Percentiles rank a stretch among this genome's conserved stretches.
These are phyloP conservation scores for Calyptommatus sinebrachiatus DNA, from an alignment of 2,113 vertebrate species.

Conservation along the genomic window DNA sequence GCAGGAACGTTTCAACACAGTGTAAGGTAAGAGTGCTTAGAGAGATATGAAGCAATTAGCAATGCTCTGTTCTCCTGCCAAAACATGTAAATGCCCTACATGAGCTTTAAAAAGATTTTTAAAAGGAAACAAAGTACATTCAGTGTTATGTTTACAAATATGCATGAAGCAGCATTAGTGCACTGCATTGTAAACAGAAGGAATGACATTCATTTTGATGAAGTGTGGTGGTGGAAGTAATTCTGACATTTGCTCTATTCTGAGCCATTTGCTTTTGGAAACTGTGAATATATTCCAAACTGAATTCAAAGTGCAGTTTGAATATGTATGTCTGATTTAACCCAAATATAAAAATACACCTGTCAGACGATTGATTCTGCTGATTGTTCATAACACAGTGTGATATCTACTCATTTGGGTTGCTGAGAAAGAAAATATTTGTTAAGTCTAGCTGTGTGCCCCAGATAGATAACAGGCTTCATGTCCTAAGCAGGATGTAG, in stretches of 20 bases:
- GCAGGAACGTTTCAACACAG: no score
- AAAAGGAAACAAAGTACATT: neutral
- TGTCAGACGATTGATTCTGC: neutral
- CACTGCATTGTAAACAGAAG: neutral
- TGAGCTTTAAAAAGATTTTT: neutral
- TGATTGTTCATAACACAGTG: neutral
- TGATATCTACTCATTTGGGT: no score
- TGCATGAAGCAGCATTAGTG: neutral
- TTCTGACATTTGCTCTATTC: neutral
- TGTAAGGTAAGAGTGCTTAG: no score
- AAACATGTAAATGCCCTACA: neutral
- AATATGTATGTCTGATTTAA: neutral
- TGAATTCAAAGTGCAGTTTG: neutral
- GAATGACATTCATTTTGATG: neutral
- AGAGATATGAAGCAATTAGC: no score
- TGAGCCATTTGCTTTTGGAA: neutral
- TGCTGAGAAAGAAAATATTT: no score
- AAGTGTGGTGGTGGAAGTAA: neutral
- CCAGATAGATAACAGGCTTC: no score
- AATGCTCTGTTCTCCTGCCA: no score
- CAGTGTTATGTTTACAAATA: neutral
- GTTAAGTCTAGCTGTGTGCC: no score
- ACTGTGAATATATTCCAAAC: neutral
- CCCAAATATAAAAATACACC: neutral
- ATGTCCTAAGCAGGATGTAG: no score